Base-by-base conservation (phyloP, 2,888 invertebrate genomes). In the Cephus pulcher region DNA sequence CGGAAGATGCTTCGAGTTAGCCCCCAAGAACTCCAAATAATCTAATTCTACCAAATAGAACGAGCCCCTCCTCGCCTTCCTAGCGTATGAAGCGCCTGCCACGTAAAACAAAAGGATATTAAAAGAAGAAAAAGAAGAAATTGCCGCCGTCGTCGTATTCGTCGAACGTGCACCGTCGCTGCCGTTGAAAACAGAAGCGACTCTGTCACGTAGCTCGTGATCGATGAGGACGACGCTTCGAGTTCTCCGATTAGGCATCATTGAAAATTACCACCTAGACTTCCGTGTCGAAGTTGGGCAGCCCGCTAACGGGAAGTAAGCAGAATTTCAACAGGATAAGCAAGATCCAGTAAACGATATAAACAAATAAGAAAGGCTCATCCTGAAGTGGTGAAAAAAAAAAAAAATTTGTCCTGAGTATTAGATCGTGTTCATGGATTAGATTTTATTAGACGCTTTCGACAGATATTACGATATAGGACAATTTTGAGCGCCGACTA, bases 1-100 rank as follows among this genome's bases (percentile, higher is more conserved):
- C 88, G 40, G 88, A 90, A 74, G 88, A 90, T 73, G 87, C 89
- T 76, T 89, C 90, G 79, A 90, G 90, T 90, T 90, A 90, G 89
- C 89, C 90, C 86, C 82, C 82, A 80, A 83, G 79, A 77, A 75
- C 71, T 69, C 79, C 80, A 76, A 77, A 81, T 73, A 76, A 80
- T 81, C 77, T 80, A 84, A 85, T 82, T 82, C 86, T 85, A 86
- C 85, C 85, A 85, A 88, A 87, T 82, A 82, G 80, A 82, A 88
- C 86, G 86, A 87, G 85, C 37, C 82, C 85, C 82, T 85, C 85
- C 85, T 86, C 87, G 87, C 82, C 85, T 88, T 86, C 87, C 87
- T 88, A 85, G 86, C 86, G 88, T 84, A 87, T 88, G 86, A 88
- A 88, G 81, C 88, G 88, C 85, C 84, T 23, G 9, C 9, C 56